phyloP scores from a whole-genome alignment of 2,113 vertebrate genomes.

The Clinocottus analis region DNA sequence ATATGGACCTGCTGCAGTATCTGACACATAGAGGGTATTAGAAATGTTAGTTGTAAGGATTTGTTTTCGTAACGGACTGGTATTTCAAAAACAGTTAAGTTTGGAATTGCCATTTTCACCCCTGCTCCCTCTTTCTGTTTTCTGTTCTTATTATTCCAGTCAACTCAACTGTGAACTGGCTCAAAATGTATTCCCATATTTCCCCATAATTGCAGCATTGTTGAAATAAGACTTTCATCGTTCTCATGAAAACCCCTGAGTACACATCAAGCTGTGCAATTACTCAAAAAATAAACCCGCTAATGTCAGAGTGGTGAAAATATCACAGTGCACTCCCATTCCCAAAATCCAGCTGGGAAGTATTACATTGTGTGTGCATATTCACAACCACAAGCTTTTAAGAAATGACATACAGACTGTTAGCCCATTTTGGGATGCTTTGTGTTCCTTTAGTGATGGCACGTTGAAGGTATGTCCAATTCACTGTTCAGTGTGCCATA shows the following conservation, averaged over 20 bases:
- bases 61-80: conserved; percentile 56
- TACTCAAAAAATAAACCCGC: conserved; percentile 78
- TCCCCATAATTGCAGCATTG: conserved; percentile 78
- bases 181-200: conserved; percentile 79
- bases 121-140: conserved; percentile 67
- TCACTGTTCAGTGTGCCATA: conserved; percentile 55
- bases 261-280: conserved; percentile 79
- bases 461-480: conserved; percentile 53
- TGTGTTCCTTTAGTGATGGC: conserved; percentile 62
- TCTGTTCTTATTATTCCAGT: conserved; percentile 77
- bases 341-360: conserved; percentile 77
- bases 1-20: conserved; percentile 53
- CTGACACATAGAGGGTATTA: conserved; percentile 64
- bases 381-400: conserved; percentile 66
- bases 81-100: conserved; percentile 71
- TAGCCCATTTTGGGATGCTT: conserved; percentile 65
- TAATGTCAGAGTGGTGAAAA: conserved; percentile 80
- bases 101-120: conserved; percentile 69
- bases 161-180: conserved; percentile 77
- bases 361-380: conserved; percentile 72
- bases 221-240: conserved; percentile 79
- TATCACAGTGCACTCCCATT: conserved; percentile 74
- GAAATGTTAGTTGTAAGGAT: conserved; percentile 55
- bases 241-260: conserved; percentile 80
- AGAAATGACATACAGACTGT: conserved; percentile 57